Evolutionary conservation across 2,888 invertebrate species (phyloP).

Genomic region (Deroplatys truncata): DNA sequence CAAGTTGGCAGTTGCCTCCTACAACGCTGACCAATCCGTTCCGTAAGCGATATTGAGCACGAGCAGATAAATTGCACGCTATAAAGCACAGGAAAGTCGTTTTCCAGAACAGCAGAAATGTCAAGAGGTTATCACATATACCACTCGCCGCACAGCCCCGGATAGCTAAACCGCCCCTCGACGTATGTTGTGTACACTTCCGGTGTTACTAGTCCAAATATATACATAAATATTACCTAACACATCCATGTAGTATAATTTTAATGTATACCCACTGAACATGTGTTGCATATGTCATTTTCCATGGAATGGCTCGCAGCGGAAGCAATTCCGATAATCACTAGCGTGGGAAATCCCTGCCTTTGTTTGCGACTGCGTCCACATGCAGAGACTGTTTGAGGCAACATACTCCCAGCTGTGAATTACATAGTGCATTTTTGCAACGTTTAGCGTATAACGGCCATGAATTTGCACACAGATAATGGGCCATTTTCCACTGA

Average conservation of each 20-base stretch:
- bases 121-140: too few species aligned
- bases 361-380: background rate
- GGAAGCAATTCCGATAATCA: background rate
- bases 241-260: background rate
- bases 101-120: background rate
- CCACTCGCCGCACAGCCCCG: background rate
- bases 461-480: too few species aligned
- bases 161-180: background rate
- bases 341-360: background rate
- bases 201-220: background rate
- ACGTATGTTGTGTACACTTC: background rate
- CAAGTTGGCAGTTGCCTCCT: background rate
- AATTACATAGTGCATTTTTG: too few species aligned
- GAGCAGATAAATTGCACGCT: background rate
- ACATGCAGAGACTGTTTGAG: background rate
- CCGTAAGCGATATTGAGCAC: background rate
- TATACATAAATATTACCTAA: background rate
- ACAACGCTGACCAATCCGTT: background rate
- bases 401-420: too few species aligned
- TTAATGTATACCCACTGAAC: background rate
- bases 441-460: too few species aligned
- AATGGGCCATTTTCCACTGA: too few species aligned
- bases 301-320: background rate
- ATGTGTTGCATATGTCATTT: background rate
- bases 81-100: background rate